A percentile compares a stretch with the other conserved stretches of the same genome.
Evolutionary conservation across 2,797 vertebrate genomes (phyloP).

Genomic region (Ateles fusciceps): DNA sequence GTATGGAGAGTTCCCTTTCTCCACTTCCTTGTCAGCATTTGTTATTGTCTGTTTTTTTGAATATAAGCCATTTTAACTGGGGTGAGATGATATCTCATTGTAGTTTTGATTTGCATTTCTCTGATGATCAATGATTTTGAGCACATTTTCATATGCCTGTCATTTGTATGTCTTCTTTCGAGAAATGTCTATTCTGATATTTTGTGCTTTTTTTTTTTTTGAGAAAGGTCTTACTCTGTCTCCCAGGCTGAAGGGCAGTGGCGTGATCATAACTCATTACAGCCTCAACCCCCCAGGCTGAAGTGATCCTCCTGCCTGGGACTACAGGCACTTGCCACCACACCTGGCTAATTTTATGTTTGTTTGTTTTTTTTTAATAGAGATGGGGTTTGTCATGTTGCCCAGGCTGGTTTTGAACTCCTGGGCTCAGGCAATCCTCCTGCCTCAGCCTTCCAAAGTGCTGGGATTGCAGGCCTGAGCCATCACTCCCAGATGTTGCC

Average conservation of each 20-base stretch:
- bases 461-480: background rate
- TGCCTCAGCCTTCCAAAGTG: background rate
- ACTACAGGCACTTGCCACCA: background rate
- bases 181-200: background rate
- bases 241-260: background rate
- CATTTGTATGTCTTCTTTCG: no score
- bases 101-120: background rate
- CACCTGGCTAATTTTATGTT: background rate
- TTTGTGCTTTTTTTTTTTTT: no score
- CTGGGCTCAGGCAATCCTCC: background rate
- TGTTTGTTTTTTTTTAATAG: background rate
- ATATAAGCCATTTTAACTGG: background rate
- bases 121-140: background rate
- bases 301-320: background rate
- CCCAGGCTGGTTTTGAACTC: background rate
- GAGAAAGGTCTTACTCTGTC: no score
- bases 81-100: background rate
- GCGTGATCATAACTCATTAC: background rate
- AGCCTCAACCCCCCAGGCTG: background rate
- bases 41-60: background rate
- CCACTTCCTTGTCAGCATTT: background rate
- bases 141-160: background rate
- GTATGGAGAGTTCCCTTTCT: background rate
- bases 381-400: background rate
- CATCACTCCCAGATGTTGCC: background rate